Percentiles rank a stretch among this genome's conserved stretches.
These are phyloP conservation scores for Sepioteuthis lessoniana DNA, from an alignment of 2,888 invertebrate genomes.

Conservation along the genomic window DNA sequence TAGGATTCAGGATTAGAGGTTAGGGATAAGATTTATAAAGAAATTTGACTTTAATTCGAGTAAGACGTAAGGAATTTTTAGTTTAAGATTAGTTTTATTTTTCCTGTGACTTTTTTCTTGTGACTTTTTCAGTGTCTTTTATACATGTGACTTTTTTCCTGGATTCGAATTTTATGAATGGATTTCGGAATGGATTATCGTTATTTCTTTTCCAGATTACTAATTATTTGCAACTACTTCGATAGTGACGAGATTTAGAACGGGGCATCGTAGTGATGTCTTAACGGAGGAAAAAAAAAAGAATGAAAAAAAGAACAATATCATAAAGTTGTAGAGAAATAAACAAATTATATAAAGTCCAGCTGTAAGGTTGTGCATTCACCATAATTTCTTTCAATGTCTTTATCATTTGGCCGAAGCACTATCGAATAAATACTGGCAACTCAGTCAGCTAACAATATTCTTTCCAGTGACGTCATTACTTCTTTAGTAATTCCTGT, in stretches of 20 bases:
- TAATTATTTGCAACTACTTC: not conserved
- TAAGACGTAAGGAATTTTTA: too few species aligned
- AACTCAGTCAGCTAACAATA: not conserved
- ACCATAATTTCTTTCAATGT: not conserved
- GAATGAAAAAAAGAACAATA: not conserved
- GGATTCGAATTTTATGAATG: not conserved
- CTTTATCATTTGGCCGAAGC: not conserved
- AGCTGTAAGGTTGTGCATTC: not conserved
- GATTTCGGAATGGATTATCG: not conserved
- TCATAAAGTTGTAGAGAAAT: not conserved
- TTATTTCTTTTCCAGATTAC: not conserved
- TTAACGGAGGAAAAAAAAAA: not conserved
- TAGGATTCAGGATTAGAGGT: too few species aligned
- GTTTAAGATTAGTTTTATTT: too few species aligned
- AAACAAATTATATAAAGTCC: constrained; percentile 7
- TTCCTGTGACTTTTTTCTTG: too few species aligned
- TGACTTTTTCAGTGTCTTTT: too few species aligned
- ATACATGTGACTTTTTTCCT: too few species aligned
- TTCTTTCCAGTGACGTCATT: not conserved
- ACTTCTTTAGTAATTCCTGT: not conserved
- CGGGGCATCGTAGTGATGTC: not conserved
- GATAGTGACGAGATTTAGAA: not conserved
- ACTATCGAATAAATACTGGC: not conserved
- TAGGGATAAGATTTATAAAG: too few species aligned
- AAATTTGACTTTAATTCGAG: too few species aligned